These are phyloP conservation scores for Discoglossus pictus DNA, from an alignment of 2,797 vertebrate species.

Conservation along the genomic window DNA sequence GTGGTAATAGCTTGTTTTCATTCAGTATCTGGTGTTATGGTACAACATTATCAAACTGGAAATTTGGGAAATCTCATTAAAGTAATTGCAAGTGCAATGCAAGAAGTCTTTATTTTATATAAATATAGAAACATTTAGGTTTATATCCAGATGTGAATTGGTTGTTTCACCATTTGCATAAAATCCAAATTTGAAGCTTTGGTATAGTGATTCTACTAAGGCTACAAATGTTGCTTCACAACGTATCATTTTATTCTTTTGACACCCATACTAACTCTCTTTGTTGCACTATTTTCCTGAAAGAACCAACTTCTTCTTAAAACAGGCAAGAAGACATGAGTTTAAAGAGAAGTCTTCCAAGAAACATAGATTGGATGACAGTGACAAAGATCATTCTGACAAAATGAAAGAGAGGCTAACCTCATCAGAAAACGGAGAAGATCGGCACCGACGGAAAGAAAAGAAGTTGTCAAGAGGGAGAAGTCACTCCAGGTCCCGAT, in stretches of 20 bases:
- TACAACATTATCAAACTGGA: too few species aligned
- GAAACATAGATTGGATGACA: constrained; percentile 86
- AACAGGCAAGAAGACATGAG: constrained; percentile 98
- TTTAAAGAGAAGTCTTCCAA: constrained; percentile 89
- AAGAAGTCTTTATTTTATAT: too few species aligned
- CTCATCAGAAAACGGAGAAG: constrained; percentile 89
- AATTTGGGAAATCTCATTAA: too few species aligned
- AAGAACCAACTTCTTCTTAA: constrained; percentile 99
- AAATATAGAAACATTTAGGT: too few species aligned
- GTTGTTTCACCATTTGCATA: too few species aligned
- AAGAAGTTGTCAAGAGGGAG: constrained; percentile 81
- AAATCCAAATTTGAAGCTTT: constrained; percentile 50
- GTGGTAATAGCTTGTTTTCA: too few species aligned
- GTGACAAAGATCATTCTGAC: constrained; percentile 80
- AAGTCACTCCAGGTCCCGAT: constrained; percentile 89
- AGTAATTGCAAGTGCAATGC: too few species aligned
- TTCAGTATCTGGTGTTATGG: too few species aligned
- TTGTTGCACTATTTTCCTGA: constrained; percentile 99
- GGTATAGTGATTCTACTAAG: constrained; percentile 64
- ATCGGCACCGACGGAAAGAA: constrained; percentile 89
- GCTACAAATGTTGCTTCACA: constrained; percentile 84
- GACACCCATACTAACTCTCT: constrained; percentile 98
- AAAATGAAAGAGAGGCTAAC: constrained; percentile 85
- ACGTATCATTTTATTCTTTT: constrained; percentile 75
- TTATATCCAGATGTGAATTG: too few species aligned